phyloP scores from a whole-genome alignment of 53 echinoderm and acorn worm genomes.

The Actinopyga echinites region DNA sequence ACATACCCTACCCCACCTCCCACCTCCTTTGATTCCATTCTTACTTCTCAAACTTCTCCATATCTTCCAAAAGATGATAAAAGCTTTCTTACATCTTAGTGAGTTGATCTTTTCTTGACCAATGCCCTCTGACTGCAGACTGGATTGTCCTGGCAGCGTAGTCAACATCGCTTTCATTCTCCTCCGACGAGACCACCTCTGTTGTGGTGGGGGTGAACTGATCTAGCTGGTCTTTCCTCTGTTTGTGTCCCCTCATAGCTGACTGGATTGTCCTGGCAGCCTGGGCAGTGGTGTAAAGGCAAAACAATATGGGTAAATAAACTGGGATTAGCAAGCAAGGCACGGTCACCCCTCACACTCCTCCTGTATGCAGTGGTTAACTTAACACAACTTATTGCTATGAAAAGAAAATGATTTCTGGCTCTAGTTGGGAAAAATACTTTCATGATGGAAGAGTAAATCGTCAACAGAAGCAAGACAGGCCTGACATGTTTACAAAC shows the following conservation, averaged over 20 bases:
- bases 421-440: no score
- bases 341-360: no score
- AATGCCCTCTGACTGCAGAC: conserved; percentile 90
- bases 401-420: no score
- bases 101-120: conserved; percentile 91
- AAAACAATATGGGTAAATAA: not conserved
- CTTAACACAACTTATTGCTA: no score
- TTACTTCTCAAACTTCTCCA: not conserved
- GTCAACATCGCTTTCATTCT: conserved; percentile 77
- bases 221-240: conserved; percentile 72
- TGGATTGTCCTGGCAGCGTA: conserved; percentile 95
- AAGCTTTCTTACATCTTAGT: conserved; percentile 53
- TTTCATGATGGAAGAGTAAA: no score
- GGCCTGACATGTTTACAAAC: no score
- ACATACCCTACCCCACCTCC: not conserved
- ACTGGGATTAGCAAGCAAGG: no score
- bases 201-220: conserved; percentile 53
- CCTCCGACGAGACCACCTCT: conserved; percentile 66
- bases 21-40: not conserved
- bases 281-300: conserved; percentile 12
- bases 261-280: conserved; percentile 93
- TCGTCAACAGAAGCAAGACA: no score
- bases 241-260: conserved; percentile 80
- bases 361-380: no score
- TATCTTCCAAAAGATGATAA: not conserved